A percentile compares a stretch with the other conserved stretches of the same genome.
Evolutionary conservation across 2,888 invertebrate species (phyloP).

Genomic region (Hydrotaea cyrtoneurina): DNA sequence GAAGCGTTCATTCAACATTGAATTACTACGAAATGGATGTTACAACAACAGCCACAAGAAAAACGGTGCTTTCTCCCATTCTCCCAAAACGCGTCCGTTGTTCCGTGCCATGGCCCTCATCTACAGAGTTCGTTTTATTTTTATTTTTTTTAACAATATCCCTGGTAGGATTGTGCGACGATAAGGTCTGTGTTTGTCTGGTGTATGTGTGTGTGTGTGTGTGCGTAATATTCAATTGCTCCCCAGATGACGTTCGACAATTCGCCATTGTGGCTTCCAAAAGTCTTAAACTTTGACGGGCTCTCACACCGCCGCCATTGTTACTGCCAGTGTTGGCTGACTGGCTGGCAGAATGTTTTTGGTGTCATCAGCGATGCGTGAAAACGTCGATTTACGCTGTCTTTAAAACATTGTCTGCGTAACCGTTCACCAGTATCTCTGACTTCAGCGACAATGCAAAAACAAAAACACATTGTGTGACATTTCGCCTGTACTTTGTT

Average conservation of each 20-base stretch:
- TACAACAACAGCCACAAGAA: constrained; percentile 32
- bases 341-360: too few relatives aligned
- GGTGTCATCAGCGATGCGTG: constrained; percentile 69
- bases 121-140: not conserved
- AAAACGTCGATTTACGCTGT: constrained; percentile 64
- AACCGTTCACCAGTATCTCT: not conserved
- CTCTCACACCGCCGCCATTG: not conserved
- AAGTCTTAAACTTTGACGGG: constrained; percentile 58
- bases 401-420: constrained; percentile 42
- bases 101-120: not conserved
- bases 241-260: constrained; percentile 67
- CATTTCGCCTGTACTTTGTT: constrained; percentile 46
- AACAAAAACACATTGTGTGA: constrained; percentile 49
- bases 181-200: not conserved
- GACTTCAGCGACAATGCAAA: constrained; percentile 33
- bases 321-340: constrained; percentile 6
- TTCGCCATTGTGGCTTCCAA: constrained; percentile 62
- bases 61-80: not conserved
- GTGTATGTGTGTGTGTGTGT: not conserved
- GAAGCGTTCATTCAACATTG: constrained; percentile 75
- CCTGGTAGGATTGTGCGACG: not conserved
- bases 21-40: constrained; percentile 54
- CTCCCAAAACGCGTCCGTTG: not conserved
- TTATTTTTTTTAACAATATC: constrained; percentile 17
- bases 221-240: constrained; percentile 54